Evolutionary conservation across 1,140 invertebrate genomes (phyloP).

Genomic region (Hestina assimilis): DNA sequence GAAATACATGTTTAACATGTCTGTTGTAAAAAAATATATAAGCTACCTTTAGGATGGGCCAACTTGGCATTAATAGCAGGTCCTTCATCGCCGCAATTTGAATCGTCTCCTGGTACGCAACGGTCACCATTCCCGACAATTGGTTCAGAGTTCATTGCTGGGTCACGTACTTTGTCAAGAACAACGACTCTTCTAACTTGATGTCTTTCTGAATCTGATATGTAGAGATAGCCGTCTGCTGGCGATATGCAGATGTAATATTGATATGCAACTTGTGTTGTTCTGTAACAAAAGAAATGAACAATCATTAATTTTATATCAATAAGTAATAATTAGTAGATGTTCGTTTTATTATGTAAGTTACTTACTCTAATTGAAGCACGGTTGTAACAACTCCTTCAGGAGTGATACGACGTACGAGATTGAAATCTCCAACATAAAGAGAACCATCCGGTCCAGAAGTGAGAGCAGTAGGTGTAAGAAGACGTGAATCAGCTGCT

Average conservation of each 20-base stretch:
- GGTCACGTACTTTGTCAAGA: slow-evolving; percentile 88
- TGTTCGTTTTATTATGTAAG: not conserved
- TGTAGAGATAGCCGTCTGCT: slow-evolving; percentile 95
- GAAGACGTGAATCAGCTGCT: slow-evolving; percentile 90
- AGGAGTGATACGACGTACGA: slow-evolving; percentile 94
- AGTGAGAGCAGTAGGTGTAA: slow-evolving; percentile 95
- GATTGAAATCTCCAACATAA: slow-evolving; percentile 98
- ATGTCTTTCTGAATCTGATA: slow-evolving; percentile 96
- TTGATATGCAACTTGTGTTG: slow-evolving; percentile 95
- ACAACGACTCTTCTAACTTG: slow-evolving; percentile 88
- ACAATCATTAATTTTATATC: too few relatives aligned
- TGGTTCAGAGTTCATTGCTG: slow-evolving; percentile 90
- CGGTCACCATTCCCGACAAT: slow-evolving; percentile 97
- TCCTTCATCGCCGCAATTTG: slow-evolving; percentile 95
- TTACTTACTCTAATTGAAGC: slow-evolving; percentile 90
- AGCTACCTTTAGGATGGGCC: slow-evolving; percentile 95
- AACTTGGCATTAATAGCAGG: slow-evolving; percentile 93
- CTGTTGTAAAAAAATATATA: not conserved
- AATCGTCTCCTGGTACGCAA: slow-evolving; percentile 94
- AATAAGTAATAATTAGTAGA: slow-evolving; percentile 4
- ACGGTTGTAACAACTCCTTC: slow-evolving; percentile 95
- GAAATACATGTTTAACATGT: not conserved
- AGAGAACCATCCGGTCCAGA: slow-evolving; percentile 97
- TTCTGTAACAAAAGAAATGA: slow-evolving; percentile 78
- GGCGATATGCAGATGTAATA: slow-evolving; percentile 97